Base-by-base conservation (phyloP, 2,113 vertebrate genomes). In the Pseudorectes ferrugineus region DNA sequence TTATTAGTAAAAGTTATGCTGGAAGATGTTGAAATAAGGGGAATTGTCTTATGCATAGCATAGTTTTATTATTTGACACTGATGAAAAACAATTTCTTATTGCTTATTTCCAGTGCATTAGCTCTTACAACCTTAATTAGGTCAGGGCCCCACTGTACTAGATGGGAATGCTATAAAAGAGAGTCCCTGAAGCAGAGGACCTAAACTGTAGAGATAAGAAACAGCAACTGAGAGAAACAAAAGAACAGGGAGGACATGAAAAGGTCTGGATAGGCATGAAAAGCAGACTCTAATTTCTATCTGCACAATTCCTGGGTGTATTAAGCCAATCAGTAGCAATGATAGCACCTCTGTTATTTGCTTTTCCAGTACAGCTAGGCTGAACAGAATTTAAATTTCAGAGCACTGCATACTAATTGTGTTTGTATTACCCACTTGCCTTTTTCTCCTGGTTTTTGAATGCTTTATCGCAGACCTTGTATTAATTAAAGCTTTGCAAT, bases 261-360 rank as follows among this genome's bases (percentile, higher is more conserved):
- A 82, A 90, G 55, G 22, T 76, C 92, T 83, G 88, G 55, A 66
- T 35, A 92, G 58, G 74, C 59, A 89, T 38, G 48, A 89, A 95
- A 81, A 91, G 35, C 62, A 92, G 68, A 38, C 24, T 81, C 33
- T 78, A 48, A 84, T 93, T 92, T 91, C 57, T 91, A 17, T 75
- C 80, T 89, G 61, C 73, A 72, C 40, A 80, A 71, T 70, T 94
- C 89, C 93, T 92, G 63, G 4, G 71, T 95, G 91, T 92, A 88
- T 93, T 93, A 70, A 95, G 75, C 74, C 4, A 15, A 93, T 96
- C 85, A 94, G 85, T 85, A 95, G 90, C 70, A 88, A 92, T 90
- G 81, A 93, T 96, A 89, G 46, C 63, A 90, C 89, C 88, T 93
- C 81, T 95, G 93, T 71, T 96, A 90, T 93, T 95, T 96, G 48